Base-by-base conservation (phyloP, 2,113 vertebrate genomes). In the Gnathonemus echidnorhynchus region DNA sequence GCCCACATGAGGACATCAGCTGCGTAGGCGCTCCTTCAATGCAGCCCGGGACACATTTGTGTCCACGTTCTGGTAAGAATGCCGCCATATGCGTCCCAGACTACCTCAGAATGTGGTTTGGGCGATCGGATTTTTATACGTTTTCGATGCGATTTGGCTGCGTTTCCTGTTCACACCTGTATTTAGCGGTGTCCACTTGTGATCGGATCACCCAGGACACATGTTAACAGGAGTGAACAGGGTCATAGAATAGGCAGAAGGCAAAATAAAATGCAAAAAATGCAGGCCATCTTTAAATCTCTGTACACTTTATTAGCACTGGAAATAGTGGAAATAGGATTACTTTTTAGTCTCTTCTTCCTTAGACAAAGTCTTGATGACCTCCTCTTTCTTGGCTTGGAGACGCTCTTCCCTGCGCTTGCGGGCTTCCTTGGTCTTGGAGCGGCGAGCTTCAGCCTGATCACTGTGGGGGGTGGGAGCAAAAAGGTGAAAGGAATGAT, bases 401-500 rank as follows among this genome's bases (percentile, higher is more conserved):
- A 99, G 97, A 50, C 98, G 96, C 90, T 99, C 98, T 92, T 99
- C 98, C 0, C 98, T 95, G 62, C 98, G 97, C 94, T 99, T 99
- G 17, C 98, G 97, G 0, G 98, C 98, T 94, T 99, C 98, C 95
- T 98, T 99, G 62, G 98, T 99, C 97, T 99, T 99, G 90, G 97
- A 97, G 56, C 98, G 96, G 91, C 98, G 98, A 91, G 98, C 98
- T 87, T 99, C 98, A 0, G 98, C 98, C 95, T 99, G 98, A 93
- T 99, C 98, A 8, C 98, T 99, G 93, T 5, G 39, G 35, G 21
- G 92, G 88, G 0, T 21, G 19, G 53, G 19, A 56, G 58, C 9
- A 11, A 0, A 58, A 42, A 86, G 45, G 62, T 66, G 11, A 77
- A 27, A 35, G 1, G 74, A 45, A 31, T n/a, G 11, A n/a, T 70